Evolutionary conservation across 2,888 invertebrate species (phyloP).

Genomic region (Stenchaetothrips biformis): DNA sequence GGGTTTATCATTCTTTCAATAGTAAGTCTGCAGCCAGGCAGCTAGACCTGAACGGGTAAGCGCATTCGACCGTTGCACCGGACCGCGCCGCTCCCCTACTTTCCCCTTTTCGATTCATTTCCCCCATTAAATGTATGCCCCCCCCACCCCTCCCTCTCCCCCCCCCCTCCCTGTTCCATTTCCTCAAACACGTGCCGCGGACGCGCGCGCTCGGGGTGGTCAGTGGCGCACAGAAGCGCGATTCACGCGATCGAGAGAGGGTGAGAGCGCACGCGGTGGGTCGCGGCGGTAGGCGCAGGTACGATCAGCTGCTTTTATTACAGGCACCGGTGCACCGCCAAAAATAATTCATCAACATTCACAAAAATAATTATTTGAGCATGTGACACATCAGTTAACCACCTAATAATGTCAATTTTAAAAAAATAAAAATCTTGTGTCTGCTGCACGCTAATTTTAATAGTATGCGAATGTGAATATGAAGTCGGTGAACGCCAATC

Average conservation of each 20-base stretch:
- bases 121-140: constrained; percentile 6
- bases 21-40: neutral
- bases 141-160: neutral
- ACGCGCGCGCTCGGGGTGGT: neutral
- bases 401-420: no score
- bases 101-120: constrained; percentile 23
- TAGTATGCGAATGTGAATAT: no score
- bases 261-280: neutral
- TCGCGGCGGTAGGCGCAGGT: neutral
- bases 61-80: constrained; percentile 20
- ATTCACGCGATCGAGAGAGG: neutral
- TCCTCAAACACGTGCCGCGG: neutral
- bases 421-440: no score
- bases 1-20: neutral
- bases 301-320: constrained; percentile 23
- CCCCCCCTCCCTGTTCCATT: neutral
- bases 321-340: neutral
- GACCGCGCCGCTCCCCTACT: neutral
- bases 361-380: no score
- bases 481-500: no score
- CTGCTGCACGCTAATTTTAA: no score
- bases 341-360: no score
- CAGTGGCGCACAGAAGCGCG: constrained; percentile 12
- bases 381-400: no score
- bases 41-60: constrained; percentile 7